Conservation (phyloP, 2,113 vertebrate species). For the Centrocercus urophasianus region DNA sequence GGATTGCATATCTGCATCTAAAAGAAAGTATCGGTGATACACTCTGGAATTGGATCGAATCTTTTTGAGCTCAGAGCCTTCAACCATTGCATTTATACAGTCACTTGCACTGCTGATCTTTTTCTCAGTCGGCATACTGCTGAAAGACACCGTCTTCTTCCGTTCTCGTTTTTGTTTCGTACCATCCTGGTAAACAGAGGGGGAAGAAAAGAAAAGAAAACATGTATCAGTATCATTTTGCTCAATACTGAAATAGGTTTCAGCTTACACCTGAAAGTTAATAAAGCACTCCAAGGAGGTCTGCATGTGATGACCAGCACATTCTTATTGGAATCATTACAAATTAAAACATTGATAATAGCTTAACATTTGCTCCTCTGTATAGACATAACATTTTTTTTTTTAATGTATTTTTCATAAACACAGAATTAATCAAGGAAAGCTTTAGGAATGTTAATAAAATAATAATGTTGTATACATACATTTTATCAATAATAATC, state of each 20-base stretch:
- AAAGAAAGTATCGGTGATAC: slow-evolving; percentile 93
- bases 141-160: slow-evolving; percentile 97
- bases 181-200: slow-evolving; percentile 83
- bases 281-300: neutral
- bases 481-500: neutral
- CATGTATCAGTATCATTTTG: neutral
- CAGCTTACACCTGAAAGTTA: neutral
- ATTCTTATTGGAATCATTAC: neutral
- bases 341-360: neutral
- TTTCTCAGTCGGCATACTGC: slow-evolving; percentile 98
- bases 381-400: neutral
- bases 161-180: slow-evolving; percentile 92
- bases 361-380: neutral
- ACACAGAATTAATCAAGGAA: neutral
- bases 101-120: slow-evolving; percentile 97
- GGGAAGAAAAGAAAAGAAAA: neutral
- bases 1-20: slow-evolving; percentile 97
- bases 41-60: slow-evolving; percentile 94
- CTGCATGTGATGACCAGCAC: neutral
- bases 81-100: slow-evolving; percentile 95
- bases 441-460: neutral
- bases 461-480: neutral
- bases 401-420: neutral
- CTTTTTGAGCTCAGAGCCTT: slow-evolving; percentile 94
- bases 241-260: neutral